A percentile compares a stretch with the other conserved stretches of the same genome.
Evolutionary conservation across 2,888 invertebrate species (phyloP).

Genomic region (Lepidochrysops patricia): DNA sequence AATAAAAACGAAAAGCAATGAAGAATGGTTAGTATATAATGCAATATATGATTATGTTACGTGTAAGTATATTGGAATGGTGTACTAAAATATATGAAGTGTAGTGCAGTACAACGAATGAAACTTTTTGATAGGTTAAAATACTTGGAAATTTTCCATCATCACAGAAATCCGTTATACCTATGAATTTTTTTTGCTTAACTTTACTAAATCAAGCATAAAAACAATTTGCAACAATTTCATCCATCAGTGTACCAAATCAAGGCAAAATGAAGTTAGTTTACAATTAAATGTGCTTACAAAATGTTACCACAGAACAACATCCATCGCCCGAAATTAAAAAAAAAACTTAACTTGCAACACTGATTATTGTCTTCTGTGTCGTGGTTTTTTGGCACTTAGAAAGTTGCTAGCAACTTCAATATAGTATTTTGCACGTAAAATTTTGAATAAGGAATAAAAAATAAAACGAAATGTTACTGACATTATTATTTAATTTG

Average conservation of each 20-base stretch:
- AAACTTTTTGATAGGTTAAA: too few relatives aligned
- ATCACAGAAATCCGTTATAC: not conserved
- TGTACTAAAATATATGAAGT: too few relatives aligned
- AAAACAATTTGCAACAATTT: not conserved
- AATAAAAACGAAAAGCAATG: too few relatives aligned
- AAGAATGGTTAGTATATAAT: too few relatives aligned
- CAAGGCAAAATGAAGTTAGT: not conserved
- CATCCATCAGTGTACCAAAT: not conserved
- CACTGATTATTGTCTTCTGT: not conserved
- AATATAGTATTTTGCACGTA: not conserved
- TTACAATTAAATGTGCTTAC: not conserved
- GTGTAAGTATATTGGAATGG: too few relatives aligned
- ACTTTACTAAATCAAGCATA: not conserved
- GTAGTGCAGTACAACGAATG: too few relatives aligned
- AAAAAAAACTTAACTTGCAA: constrained; percentile 3
- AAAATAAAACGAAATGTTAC: constrained; percentile 9
- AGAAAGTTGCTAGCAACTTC: constrained; percentile 9
- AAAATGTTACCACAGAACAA: not conserved
- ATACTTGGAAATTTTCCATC: too few relatives aligned
- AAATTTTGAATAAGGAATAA: not conserved
- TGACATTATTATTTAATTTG: not conserved
- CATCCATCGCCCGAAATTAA: not conserved
- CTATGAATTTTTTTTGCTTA: not conserved
- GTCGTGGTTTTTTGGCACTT: not conserved
- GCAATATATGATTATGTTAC: not conserved